These are phyloP conservation scores for Pteropus alecto DNA, from an alignment of 2,113 vertebrate species.

Conservation along the genomic window DNA sequence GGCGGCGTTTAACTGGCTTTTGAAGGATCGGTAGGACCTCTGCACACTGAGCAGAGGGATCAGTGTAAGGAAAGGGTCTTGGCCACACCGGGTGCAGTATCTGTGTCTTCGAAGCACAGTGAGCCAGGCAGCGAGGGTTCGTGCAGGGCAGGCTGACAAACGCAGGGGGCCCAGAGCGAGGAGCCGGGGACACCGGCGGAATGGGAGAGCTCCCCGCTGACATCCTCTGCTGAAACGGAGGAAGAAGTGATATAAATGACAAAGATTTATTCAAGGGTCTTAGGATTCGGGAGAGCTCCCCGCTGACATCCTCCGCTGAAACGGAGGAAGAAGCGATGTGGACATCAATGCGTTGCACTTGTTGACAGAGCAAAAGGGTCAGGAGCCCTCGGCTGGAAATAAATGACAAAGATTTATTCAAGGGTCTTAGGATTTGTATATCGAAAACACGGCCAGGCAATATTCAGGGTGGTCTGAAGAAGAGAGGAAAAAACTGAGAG, in stretches of 20 bases:
- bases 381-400: not conserved
- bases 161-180: not conserved
- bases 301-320: not conserved
- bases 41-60: not conserved
- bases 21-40: not conserved
- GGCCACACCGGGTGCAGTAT: not conserved
- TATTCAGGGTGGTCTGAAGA: not conserved
- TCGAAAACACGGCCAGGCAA: not conserved
- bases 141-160: fast-evolving
- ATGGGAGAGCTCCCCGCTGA: not conserved
- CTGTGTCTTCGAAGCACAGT: not conserved
- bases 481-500: not conserved
- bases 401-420: not conserved
- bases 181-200: not conserved
- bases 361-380: not conserved
- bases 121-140: not conserved
- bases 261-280: no score
- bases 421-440: not conserved
- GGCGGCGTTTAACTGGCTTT: not conserved
- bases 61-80: not conserved
- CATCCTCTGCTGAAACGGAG: no score
- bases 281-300: not conserved
- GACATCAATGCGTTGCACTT: fast-evolving
- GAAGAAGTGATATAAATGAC: no score
- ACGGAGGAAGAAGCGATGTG: not conserved